Percentiles rank a stretch among this genome's conserved stretches.
Evolutionary conservation across 2,888 invertebrate genomes (phyloP).

Genomic region (Acleris literana): DNA sequence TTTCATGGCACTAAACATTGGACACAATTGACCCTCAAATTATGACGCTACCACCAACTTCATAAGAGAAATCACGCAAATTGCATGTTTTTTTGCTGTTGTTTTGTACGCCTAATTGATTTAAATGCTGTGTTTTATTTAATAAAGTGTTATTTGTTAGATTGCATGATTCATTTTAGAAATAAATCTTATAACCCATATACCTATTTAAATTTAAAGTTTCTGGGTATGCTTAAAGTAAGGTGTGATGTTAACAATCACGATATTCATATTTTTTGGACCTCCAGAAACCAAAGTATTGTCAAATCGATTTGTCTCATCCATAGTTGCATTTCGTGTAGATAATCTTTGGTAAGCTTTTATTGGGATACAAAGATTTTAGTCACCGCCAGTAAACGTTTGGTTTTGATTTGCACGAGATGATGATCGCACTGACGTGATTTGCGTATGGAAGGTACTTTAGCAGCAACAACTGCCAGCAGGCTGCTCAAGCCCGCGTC

Average conservation of each 20-base stretch:
- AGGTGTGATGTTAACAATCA: conserved; percentile 44
- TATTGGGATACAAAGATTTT: conserved; percentile 41
- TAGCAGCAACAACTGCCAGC: conserved; percentile 25
- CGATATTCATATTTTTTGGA: conserved; percentile 81
- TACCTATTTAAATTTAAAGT: conserved; percentile 1
- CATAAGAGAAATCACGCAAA: conserved; percentile 13
- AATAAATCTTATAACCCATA: conserved; percentile 13
- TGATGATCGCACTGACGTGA: conserved; percentile 47
- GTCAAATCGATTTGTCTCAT: conserved; percentile 34
- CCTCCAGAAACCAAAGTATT: conserved; percentile 35
- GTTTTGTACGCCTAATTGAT: conserved; percentile 9
- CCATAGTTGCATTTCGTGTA: conserved; percentile 50
- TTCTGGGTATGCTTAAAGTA: conserved; percentile 33
- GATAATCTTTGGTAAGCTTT: conserved; percentile 51
- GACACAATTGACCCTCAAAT: conserved; percentile 22
- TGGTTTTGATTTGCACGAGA: conserved; percentile 67
- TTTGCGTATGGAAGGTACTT: conserved; percentile 22
- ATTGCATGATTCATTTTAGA: conserved; percentile 19
- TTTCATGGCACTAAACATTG: conserved; percentile 35
- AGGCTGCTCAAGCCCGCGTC: conserved; percentile 16
- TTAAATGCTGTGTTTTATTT: background rate
- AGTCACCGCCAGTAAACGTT: conserved; percentile 56
- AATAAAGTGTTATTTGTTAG: background rate
- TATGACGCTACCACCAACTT: conserved; percentile 19
- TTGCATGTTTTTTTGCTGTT: conserved; percentile 16